phyloP scores from a whole-genome alignment of 2,113 vertebrate genomes.

The Pavo muticus region DNA sequence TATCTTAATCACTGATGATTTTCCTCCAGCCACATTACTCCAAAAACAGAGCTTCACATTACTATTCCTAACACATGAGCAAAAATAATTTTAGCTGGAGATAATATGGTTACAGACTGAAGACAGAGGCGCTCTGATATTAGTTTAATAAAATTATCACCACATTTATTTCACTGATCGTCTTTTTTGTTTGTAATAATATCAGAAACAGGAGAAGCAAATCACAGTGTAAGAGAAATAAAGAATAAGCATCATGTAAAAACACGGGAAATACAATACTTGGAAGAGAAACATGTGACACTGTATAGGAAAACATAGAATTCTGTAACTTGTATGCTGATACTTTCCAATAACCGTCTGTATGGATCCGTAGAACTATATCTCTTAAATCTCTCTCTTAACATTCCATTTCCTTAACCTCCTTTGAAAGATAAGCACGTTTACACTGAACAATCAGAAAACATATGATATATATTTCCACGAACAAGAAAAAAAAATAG shows the following conservation, averaged over 20 bases:
- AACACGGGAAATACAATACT: neutral
- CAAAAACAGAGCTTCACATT: neutral
- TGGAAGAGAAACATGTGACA: neutral
- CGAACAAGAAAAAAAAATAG: neutral
- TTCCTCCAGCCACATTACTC: neutral
- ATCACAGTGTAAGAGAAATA: neutral
- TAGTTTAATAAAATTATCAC: slow-evolving; percentile 1
- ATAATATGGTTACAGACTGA: neutral
- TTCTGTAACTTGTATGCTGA: neutral
- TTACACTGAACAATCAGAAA: neutral
- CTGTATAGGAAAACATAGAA: neutral
- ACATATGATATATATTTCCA: neutral
- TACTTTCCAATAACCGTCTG: neutral
- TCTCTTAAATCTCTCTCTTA: neutral
- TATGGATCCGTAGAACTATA: neutral
- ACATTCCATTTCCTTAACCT: neutral
- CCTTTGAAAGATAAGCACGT: neutral
- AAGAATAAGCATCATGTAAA: neutral
- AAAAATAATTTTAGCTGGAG: neutral
- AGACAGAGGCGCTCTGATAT: neutral
- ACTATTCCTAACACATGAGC: neutral
- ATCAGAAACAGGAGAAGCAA: neutral
- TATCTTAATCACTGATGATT: neutral
- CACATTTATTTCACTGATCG: neutral
- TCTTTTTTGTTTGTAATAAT: neutral